Conservation (phyloP, 2,113 vertebrate species). For the Nanger granti region DNA sequence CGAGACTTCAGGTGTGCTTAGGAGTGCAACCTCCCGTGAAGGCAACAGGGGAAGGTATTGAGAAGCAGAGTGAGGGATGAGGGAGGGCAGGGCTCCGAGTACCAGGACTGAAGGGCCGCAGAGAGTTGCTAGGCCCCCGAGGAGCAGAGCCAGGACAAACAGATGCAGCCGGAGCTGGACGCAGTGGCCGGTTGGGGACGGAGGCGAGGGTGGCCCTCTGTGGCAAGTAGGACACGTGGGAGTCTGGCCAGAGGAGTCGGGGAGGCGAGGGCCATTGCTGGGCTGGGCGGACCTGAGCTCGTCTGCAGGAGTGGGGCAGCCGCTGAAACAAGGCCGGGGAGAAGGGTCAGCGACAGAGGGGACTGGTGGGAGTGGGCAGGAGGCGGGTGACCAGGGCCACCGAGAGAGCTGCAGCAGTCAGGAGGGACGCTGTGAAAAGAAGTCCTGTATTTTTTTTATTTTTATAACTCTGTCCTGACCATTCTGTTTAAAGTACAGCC, state of each 20-base stretch:
- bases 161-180: background rate
- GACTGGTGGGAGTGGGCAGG: too few relatives aligned
- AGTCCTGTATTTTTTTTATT: background rate
- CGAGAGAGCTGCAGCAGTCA: fast-evolving
- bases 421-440: background rate
- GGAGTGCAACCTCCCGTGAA: background rate
- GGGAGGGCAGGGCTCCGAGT: fast-evolving
- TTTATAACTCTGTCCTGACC: background rate
- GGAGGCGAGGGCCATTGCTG: too few relatives aligned
- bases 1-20: background rate
- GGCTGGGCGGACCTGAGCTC: background rate
- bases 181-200: background rate
- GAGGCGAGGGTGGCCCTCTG: background rate
- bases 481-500: background rate
- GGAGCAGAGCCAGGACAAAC: background rate
- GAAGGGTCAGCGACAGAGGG: too few relatives aligned
- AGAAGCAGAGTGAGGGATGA: background rate
- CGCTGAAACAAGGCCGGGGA: background rate
- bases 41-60: too few relatives aligned
- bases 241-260: too few relatives aligned
- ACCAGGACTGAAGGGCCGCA: background rate
- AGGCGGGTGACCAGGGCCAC: too few relatives aligned
- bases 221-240: fast-evolving
- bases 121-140: too few relatives aligned
- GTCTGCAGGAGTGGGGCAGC: background rate